These are phyloP conservation scores for Piaya cayana DNA, from an alignment of 2,113 vertebrate genomes.

Conservation along the genomic window DNA sequence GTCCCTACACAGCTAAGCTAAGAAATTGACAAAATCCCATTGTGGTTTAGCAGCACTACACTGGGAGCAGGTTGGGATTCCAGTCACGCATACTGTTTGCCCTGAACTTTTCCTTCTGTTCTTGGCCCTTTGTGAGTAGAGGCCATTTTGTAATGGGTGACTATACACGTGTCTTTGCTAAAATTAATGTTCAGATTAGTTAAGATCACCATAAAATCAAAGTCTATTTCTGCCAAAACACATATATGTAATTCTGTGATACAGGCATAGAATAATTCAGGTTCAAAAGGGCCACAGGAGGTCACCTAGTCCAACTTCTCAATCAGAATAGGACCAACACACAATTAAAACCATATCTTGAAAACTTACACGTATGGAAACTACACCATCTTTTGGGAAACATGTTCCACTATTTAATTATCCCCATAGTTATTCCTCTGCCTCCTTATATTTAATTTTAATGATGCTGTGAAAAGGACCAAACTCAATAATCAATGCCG, in stretches of 20 bases:
- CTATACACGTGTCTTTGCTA: not conserved
- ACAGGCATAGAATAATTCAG: not conserved
- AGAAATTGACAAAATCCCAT: not conserved
- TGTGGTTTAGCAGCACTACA: not conserved
- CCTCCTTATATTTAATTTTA: not conserved
- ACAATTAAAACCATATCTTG: not conserved
- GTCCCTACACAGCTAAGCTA: not conserved
- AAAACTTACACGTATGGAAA: not conserved
- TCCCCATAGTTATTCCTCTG: not conserved
- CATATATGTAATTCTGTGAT: not conserved
- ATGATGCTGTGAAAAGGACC: no score
- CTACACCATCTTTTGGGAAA: not conserved
- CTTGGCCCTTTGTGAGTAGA: accelerated
- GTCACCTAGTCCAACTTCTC: not conserved
- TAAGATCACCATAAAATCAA: not conserved
- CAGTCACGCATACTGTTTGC: not conserved
- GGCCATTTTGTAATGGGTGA: not conserved
- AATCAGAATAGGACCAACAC: not conserved
- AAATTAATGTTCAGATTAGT: not conserved
- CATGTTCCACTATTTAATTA: not conserved
- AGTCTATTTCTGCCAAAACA: not conserved
- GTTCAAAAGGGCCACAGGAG: not conserved
- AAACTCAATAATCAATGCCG: no score
- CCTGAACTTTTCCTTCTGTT: not conserved
- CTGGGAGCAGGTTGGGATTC: not conserved